Evolutionary conservation across 2,888 invertebrate species (phyloP).

Genomic region (Syritta pipiens): DNA sequence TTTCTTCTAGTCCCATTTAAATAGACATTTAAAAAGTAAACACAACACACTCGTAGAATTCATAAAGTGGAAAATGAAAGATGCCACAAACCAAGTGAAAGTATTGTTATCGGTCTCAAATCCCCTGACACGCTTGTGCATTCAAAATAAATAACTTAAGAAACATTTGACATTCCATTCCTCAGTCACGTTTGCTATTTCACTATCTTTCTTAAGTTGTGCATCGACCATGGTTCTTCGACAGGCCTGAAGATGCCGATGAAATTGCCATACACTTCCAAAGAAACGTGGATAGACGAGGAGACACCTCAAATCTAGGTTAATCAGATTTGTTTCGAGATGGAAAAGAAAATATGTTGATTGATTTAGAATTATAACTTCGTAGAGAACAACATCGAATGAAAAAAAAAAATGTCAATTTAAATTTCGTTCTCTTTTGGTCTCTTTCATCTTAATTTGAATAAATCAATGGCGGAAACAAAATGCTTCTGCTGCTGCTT

Average conservation of each 20-base stretch:
- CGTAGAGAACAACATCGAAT: neutral
- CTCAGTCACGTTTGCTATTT: conserved; percentile 42
- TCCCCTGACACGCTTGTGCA: conserved; percentile 33
- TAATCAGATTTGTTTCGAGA: conserved; percentile 43
- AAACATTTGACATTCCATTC: conserved; percentile 37
- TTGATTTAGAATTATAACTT: conserved; percentile 40
- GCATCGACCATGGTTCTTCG: conserved; percentile 14
- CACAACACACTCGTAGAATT: neutral
- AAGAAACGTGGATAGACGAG: conserved; percentile 10
- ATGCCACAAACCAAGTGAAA: conserved; percentile 33
- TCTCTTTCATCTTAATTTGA: neutral
- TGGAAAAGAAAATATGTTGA: conserved; percentile 39
- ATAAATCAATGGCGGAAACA: neutral
- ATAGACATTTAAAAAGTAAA: too few relatives aligned
- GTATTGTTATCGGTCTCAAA: conserved; percentile 37
- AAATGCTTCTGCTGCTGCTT: conserved; percentile 11
- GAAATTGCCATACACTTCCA: neutral
- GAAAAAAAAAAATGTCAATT: neutral
- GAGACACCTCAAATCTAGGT: conserved; percentile 29
- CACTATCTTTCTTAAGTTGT: conserved; percentile 12
- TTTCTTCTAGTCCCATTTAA: too few relatives aligned
- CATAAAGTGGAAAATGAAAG: conserved; percentile 2
- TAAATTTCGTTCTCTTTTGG: conserved; percentile 1
- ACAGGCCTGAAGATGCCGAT: neutral
- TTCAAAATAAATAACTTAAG: conserved; percentile 2